Base-by-base conservation (phyloP, 2,113 vertebrate species). In the Ardeotis arabs region DNA sequence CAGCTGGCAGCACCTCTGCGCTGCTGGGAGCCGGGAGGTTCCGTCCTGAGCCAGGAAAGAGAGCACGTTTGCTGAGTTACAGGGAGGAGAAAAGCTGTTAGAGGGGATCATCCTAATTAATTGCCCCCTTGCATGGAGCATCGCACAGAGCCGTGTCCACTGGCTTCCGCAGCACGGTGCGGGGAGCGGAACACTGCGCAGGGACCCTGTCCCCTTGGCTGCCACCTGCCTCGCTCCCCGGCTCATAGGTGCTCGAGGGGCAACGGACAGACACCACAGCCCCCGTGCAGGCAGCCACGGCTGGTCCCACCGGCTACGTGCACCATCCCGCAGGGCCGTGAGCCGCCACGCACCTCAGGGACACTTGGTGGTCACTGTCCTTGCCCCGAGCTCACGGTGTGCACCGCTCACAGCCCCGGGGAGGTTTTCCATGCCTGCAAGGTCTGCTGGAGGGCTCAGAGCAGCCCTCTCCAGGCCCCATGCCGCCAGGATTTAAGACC, bases 401-500 rank as follows among this genome's bases (percentile, higher is more conserved):
- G 7, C 35, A 31, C 10, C 0, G 0, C 37, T 27, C 21, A 1
- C 53, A 64, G 70, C 31, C 47, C n/a, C 5, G 1, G 58, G 37
- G 37, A 21, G 1, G 0, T 41, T 15, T 20, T 47, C 82, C 3
- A 0, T 41, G 52, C 0, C 0, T 4, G 31, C 33, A 3, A 81
- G 62, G 39, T 39, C 73, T 81, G 82, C 33, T 0, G 0, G 53
- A 73, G 73, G 73, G 77, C 85, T 85, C 2, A 3, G 74, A 85
- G 87, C 87, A 90, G 87, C 90, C 95, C 84, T 89, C 87, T 25
- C 92, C 62, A 0, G 2, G 87, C 94, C 84, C 89, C 28, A 2
- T 12, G 2, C 58, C 7, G 14, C 55, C 47, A 18, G 87, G 23
- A 73, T 44, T 96, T 37, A 14, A 93, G 95, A 79, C n/a, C 86